Evolutionary conservation across 1,140 invertebrate species (phyloP), one percentile per base, ranked within the genome.

Genomic region (Nephotettix cincticeps): DNA sequence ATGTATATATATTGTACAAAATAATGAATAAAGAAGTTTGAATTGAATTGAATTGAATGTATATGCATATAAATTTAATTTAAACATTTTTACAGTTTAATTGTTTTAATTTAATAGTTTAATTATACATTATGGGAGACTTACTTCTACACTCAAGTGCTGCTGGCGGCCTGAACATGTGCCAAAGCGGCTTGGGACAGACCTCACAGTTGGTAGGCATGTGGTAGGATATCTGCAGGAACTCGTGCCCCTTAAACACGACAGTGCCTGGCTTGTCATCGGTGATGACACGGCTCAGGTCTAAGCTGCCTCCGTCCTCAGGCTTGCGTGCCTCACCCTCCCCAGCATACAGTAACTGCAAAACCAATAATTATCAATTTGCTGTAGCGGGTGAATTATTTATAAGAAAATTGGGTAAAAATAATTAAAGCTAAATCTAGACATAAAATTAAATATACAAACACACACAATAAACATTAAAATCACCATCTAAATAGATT

Each of bases 141-240:
- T 86, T 85, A 96, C 94, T 86, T 87, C 94, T 89, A 84, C 97
- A 99, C 84, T 99, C 97, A 71, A 98, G 86, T 64, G 97, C 97
- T 73, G 95, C 93, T 58, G 97, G 97, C 70, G 97, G 97, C 79
- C 95, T 90, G 80, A 99, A 93, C 89, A 99, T 94, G 81, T 98
- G 92, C 94, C 96, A 99, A 66, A 99, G 86, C 76, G 96, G 95
- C 81, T 96, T 97, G 32, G 95, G 90, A 87, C 97, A 99, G 64
- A 95, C 92, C 84, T 99, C 97, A 84, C 97, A 99, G 71, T 93
- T 93, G 1, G 97, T 98, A 36, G 97, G 97, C 89, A 98, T 99
- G 82, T 99, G 96, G 84, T 94, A 99, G 73, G 93, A 95, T 76
- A 99, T 96, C 75, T 93, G 91, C 70, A 98, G 86, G 77, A 99